These are phyloP conservation scores for Papilio xuthus DNA, from an alignment of 1,140 invertebrate species.

Conservation along the genomic window DNA sequence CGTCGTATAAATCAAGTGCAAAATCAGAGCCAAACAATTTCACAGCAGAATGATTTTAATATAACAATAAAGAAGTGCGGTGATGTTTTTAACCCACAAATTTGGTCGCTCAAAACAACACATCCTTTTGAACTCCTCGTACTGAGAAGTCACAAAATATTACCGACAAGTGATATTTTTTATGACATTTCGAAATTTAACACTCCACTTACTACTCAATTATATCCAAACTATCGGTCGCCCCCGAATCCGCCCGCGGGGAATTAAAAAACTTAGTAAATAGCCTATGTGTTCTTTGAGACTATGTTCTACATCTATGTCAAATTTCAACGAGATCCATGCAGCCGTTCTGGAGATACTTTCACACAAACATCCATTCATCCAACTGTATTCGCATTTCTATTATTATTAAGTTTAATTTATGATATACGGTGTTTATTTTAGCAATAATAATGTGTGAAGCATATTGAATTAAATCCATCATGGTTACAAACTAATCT, in stretches of 20 bases:
- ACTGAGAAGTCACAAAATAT: slow-evolving; percentile 48
- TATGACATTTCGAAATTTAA: slow-evolving; percentile 45
- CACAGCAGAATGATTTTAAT: slow-evolving; percentile 63
- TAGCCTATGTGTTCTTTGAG: too few relatives aligned
- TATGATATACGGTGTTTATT: too few relatives aligned
- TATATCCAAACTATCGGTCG: too few relatives aligned
- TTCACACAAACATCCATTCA: too few relatives aligned
- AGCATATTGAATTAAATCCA: not conserved
- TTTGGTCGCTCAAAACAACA: slow-evolving; percentile 64
- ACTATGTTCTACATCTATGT: too few relatives aligned
- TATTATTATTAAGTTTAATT: too few relatives aligned
- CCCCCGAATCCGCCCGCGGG: too few relatives aligned
- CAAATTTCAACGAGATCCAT: too few relatives aligned
- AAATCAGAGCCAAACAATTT: slow-evolving; percentile 67
- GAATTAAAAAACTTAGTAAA: too few relatives aligned
- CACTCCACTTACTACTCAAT: slow-evolving; percentile 12
- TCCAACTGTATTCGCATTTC: too few relatives aligned
- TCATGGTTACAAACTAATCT: too few relatives aligned
- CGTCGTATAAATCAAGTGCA: slow-evolving; percentile 59
- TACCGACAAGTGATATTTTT: slow-evolving; percentile 43
- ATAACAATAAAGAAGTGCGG: slow-evolving; percentile 67
- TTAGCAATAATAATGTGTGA: not conserved
- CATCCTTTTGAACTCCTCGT: slow-evolving; percentile 64
- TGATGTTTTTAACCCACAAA: slow-evolving; percentile 66
- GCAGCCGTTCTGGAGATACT: too few relatives aligned